These are phyloP conservation scores for Laterallus jamaicensis DNA, from an alignment of 2,113 vertebrate species.

Conservation along the genomic window DNA sequence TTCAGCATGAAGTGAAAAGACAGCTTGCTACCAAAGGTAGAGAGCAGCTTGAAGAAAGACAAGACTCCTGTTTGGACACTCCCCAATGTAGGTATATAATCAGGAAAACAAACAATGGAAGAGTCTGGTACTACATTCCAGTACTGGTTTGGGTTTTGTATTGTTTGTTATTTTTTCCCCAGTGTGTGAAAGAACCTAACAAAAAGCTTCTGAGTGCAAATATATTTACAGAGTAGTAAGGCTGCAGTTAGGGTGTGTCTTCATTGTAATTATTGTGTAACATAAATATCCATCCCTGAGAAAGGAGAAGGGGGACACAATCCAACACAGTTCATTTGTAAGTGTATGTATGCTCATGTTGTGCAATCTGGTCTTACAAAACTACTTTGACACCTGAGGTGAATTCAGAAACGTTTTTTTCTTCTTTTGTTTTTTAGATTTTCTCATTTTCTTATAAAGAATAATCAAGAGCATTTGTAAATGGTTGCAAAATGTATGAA, in stretches of 20 bases:
- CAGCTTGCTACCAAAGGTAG: background rate
- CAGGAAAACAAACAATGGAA: slow-evolving; percentile 7
- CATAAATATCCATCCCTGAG: slow-evolving; percentile 83
- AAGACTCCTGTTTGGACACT: background rate
- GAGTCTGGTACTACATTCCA: slow-evolving; percentile 44
- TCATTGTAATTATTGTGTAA: slow-evolving; percentile 71
- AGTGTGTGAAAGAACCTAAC: slow-evolving; percentile 45
- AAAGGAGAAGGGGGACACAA: slow-evolving; percentile 64
- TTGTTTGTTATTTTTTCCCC: slow-evolving; percentile 26
- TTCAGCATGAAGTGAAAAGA: slow-evolving; percentile 9
- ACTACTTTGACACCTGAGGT: slow-evolving; percentile 77
- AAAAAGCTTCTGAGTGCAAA: slow-evolving; percentile 75
- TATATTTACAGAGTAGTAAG: slow-evolving; percentile 73
- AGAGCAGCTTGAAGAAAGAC: background rate
- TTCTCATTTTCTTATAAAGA: slow-evolving; percentile 60
- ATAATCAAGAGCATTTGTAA: slow-evolving; percentile 25
- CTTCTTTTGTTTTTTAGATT: background rate
- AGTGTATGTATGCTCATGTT: slow-evolving; percentile 48
- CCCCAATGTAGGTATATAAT: background rate
- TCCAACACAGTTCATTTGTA: slow-evolving; percentile 58
- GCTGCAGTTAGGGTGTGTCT: slow-evolving; percentile 69
- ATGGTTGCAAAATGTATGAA: slow-evolving; percentile 46
- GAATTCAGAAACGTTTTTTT: slow-evolving; percentile 49
- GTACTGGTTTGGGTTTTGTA: slow-evolving; percentile 41
- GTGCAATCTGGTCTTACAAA: slow-evolving; percentile 74